A percentile compares a stretch with the other conserved stretches of the same genome.
Evolutionary conservation across 2,113 vertebrate genomes (phyloP).

Genomic region (Varanus komodoensis): DNA sequence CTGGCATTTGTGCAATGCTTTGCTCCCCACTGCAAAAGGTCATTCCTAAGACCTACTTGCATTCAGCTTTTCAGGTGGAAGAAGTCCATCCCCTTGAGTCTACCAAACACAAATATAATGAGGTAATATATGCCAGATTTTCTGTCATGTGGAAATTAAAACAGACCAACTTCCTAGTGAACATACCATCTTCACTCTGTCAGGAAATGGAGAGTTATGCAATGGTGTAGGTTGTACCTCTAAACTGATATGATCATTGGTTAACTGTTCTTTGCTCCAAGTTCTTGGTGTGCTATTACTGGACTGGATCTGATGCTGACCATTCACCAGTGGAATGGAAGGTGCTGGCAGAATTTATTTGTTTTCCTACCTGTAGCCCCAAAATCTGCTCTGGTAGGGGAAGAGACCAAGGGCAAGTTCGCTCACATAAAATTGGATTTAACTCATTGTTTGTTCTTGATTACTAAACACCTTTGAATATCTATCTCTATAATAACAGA

Average conservation of each 20-base stretch:
- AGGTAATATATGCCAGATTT: neutral
- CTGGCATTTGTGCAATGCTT: no score
- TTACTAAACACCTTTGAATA: neutral
- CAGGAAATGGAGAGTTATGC: slow-evolving; percentile 48
- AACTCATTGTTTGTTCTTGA: neutral
- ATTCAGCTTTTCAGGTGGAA: neutral
- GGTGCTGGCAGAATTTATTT: no score
- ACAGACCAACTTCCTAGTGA: neutral
- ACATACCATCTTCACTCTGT: slow-evolving; percentile 58
- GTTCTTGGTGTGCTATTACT: neutral
- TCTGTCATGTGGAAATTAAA: slow-evolving; percentile 33
- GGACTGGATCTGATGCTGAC: neutral
- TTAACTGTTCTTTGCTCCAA: neutral
- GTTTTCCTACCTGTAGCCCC: no score
- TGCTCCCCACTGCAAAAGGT: no score
- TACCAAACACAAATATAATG: slow-evolving; percentile 27
- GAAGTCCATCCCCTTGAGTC: no score
- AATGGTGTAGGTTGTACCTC: slow-evolving; percentile 53
- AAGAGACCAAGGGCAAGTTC: no score
- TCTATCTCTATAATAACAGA: neutral
- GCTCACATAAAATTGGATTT: no score
- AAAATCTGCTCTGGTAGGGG: no score
- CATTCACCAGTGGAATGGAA: no score
- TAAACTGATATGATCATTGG: slow-evolving; percentile 57
- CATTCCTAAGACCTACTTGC: no score